phyloP scores from a whole-genome alignment of 2,888 invertebrate genomes.

The Reticulitermes lucifugus region DNA sequence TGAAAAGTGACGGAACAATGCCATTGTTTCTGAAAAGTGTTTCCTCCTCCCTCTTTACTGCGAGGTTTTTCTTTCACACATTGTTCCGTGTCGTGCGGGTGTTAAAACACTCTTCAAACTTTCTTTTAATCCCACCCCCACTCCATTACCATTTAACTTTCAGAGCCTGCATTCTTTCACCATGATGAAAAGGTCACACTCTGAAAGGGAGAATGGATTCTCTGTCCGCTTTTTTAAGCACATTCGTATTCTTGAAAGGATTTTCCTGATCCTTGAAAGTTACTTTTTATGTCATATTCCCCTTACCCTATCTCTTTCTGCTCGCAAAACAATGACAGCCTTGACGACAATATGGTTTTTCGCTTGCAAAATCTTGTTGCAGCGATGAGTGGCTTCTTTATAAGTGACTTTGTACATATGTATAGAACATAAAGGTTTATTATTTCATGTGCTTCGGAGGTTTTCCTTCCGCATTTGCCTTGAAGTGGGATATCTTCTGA shows the following conservation, averaged over 20 bases:
- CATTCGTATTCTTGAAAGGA: conserved; percentile 42
- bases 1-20: conserved; percentile 39
- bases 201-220: conserved; percentile 39
- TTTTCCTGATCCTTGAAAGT: conserved; percentile 29
- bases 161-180: conserved; percentile 30
- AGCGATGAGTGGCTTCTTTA: neutral
- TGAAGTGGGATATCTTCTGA: neutral
- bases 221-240: conserved; percentile 30
- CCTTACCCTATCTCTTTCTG: neutral
- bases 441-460: neutral
- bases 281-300: conserved; percentile 30
- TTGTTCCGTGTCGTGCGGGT: conserved; percentile 30
- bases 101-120: conserved; percentile 27
- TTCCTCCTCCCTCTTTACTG: neutral
- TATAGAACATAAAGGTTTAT: neutral
- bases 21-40: conserved; percentile 43
- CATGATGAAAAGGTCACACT: conserved; percentile 41
- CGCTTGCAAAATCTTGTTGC: neutral
- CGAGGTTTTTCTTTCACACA: conserved; percentile 2
- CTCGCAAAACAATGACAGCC: conserved; percentile 20
- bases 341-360: neutral
- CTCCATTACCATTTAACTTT: conserved; percentile 38
- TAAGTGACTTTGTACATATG: neutral
- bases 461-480: neutral
- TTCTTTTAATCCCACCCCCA: conserved; percentile 38